phyloP scores from a whole-genome alignment of 2,113 vertebrate genomes.

The Tachycineta bicolor region DNA sequence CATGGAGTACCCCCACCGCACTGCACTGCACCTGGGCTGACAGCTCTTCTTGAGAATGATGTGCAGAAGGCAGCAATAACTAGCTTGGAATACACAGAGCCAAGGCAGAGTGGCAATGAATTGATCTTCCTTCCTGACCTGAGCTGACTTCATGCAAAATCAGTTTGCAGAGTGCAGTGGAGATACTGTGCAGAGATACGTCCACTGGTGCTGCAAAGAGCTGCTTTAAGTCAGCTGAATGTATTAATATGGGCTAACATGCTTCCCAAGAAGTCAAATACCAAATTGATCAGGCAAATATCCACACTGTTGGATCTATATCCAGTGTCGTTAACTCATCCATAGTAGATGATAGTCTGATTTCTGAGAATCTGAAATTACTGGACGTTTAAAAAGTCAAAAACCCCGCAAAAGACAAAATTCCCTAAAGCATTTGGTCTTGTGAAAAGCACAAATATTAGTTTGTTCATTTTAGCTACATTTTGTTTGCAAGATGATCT shows the following conservation, averaged over 20 bases:
- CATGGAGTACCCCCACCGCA: neutral
- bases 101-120: neutral
- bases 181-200: neutral
- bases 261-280: neutral
- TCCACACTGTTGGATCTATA: neutral
- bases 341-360: neutral
- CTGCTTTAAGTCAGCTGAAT: neutral
- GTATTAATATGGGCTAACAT: neutral
- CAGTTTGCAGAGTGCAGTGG: neutral
- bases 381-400: neutral
- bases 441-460: neutral
- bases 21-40: neutral
- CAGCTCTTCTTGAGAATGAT: rapidly evolving
- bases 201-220: neutral
- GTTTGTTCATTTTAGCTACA: neutral
- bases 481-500: neutral
- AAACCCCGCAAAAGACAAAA: neutral
- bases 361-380: neutral
- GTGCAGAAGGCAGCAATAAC: neutral
- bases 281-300: neutral
- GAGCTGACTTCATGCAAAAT: neutral
- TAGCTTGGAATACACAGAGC: neutral
- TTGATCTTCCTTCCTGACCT: neutral
- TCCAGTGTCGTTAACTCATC: neutral
- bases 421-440: neutral